Evolutionary conservation across 1,140 invertebrate genomes (phyloP).

Genomic region (Scylla paramamosain): DNA sequence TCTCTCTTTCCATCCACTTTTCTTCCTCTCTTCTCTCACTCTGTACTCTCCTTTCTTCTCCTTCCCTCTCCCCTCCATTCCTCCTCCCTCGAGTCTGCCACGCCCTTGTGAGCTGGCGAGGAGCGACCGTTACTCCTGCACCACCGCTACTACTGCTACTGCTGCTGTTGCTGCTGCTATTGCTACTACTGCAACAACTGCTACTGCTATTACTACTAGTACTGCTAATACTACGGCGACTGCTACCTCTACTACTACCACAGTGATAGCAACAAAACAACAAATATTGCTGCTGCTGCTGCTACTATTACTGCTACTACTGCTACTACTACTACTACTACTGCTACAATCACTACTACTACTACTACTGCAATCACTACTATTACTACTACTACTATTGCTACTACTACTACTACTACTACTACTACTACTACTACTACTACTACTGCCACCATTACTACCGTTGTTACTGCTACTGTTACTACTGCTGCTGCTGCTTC

Average conservation of each 20-base stretch:
- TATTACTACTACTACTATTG: no score
- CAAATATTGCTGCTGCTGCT: not conserved
- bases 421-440: no score
- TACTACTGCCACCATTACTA: not conserved
- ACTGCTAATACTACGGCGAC: no score
- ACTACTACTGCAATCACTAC: no score
- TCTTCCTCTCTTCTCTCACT: no score
- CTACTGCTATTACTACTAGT: no score
- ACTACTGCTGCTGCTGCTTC: not conserved
- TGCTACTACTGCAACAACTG: not conserved
- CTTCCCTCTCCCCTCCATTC: slow-evolving; percentile 2
- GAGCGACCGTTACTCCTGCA: not conserved
- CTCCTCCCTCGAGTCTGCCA: not conserved
- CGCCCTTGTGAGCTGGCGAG: not conserved
- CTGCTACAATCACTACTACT: no score
- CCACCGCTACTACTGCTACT: not conserved
- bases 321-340: not conserved
- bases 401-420: no score
- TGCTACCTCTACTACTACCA: no score
- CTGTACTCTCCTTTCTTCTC: not conserved
- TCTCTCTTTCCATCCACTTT: no score
- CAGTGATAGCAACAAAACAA: no score
- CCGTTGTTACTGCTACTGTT: no score
- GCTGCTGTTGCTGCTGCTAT: not conserved
- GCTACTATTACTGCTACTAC: not conserved